Conservation (phyloP, 1,140 invertebrate species). For the Oryzaephilus surinamensis region DNA sequence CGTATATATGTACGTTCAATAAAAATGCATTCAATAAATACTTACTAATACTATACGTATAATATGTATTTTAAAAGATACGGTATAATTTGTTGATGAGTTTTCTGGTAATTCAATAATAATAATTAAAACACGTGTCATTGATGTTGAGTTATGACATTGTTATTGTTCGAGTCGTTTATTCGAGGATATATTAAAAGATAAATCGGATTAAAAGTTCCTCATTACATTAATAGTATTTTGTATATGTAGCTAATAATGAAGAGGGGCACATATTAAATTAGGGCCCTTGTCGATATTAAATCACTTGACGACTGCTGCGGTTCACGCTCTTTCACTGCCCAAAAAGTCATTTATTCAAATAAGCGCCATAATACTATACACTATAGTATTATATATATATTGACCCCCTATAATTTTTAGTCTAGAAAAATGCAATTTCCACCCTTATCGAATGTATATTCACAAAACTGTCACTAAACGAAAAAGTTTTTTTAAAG, state of each 20-base stretch:
- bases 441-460: too few species aligned
- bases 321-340: constrained; percentile 22
- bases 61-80: too few species aligned
- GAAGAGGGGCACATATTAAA: constrained; percentile 29
- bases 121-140: constrained; percentile 11
- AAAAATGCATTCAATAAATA: too few species aligned
- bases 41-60: too few species aligned
- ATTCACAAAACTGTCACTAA: constrained; percentile 32
- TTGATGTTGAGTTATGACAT: constrained; percentile 7
- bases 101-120: too few species aligned
- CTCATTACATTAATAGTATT: constrained; percentile 31
- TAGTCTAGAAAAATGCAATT: too few species aligned
- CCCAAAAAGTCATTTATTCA: constrained; percentile 26
- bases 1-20: too few species aligned
- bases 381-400: neutral
- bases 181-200: constrained; percentile 4
- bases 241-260: constrained; percentile 32
- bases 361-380: constrained; percentile 19
- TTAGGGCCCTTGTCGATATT: constrained; percentile 30
- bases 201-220: constrained; percentile 24
- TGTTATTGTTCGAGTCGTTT: too few species aligned
- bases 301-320: constrained; percentile 26
- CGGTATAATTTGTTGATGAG: too few species aligned
- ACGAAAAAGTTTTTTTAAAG: constrained; percentile 29
- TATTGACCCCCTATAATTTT: too few species aligned